Evolutionary conservation across 1,140 invertebrate species (phyloP), one percentile per base, ranked within the genome.

Genomic region (Nomia melanderi): DNA sequence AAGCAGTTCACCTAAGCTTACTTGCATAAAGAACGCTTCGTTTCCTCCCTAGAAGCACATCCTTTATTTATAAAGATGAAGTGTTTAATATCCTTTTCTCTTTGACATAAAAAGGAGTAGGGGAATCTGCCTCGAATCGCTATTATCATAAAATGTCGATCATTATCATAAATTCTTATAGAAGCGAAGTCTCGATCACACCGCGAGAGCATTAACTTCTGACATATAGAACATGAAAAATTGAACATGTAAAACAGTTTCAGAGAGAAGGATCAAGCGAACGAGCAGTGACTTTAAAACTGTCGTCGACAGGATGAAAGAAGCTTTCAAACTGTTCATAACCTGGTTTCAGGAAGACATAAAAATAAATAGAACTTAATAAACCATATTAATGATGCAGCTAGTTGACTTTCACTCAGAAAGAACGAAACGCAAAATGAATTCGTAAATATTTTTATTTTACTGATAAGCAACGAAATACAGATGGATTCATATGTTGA

Each of bases 131-230:
- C 5, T 7, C 5, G 54, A 7, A 31, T 31, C 14, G 29, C 14
- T 20, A 31, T 57, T 31, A 57, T 57, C 27, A 57, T 57, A 31
- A 57, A 57, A 57, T 20, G 54, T 57, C 27, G 54, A 57, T 31
- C 54, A 57, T 57, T 57, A 57, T 31, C 54, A 57, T 57, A 57
- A 57, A 57, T 57, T 57, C 29, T 57, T 27, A 57, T 57, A 4
- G 27, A 31, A 20, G 27, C 27, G 23, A 31, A 57, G 54, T 57
- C 14, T 31, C 54, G 54, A 8, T 31, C 54, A 17, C 31, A 57
- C 27, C 54, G 41, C 14, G 27, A 29, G 29, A 57, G 54, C 54
- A 31, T 57, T 57, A 57, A 57, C 25, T 57, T 31, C 17, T 27
- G 54, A 31, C 54, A 57, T 57, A 27, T 57, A 20, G 23, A 31